Conservation (phyloP, 1,140 invertebrate species). For the Drosophila bipectinata region DNA sequence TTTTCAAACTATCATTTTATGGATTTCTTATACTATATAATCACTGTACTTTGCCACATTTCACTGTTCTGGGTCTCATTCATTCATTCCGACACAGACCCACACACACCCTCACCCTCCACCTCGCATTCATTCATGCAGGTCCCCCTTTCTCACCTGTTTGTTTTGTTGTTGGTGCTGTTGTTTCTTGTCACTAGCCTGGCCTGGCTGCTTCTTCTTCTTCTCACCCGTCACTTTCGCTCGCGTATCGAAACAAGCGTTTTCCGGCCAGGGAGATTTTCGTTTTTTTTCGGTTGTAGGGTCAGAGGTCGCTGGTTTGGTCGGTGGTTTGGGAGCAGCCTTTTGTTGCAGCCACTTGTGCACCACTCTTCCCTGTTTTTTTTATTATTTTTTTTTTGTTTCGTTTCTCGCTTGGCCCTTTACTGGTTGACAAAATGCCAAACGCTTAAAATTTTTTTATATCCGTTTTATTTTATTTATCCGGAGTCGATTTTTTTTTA, state of each 20-base stretch:
- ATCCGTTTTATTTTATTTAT: constrained; percentile 35
- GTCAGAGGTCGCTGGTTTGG: constrained; percentile 48
- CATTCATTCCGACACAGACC: constrained; percentile 13
- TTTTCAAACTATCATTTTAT: neutral
- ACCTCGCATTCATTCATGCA: constrained; percentile 66
- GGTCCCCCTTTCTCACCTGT: constrained; percentile 66
- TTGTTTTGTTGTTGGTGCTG: constrained; percentile 54
- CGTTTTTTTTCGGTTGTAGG: constrained; percentile 24
- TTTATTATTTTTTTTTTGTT: constrained; percentile 11
- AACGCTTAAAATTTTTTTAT: constrained; percentile 65
- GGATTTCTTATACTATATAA: neutral
- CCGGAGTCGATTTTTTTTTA: constrained; percentile 37
- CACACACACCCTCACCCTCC: constrained; percentile 6
- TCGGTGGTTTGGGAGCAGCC: constrained; percentile 18
- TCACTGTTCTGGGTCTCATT: constrained; percentile 15
- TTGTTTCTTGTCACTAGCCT: constrained; percentile 47
- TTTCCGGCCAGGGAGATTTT: constrained; percentile 66
- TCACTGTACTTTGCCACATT: constrained; percentile 4
- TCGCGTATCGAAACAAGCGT: constrained; percentile 71
- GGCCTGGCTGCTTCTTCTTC: constrained; percentile 6
- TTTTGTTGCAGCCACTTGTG: constrained; percentile 73
- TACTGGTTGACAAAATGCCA: constrained; percentile 74
- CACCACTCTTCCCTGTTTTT: constrained; percentile 35
- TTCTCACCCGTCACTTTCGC: constrained; percentile 25
- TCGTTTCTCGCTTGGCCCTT: constrained; percentile 68